A percentile compares a stretch with the other conserved stretches of the same genome.
Evolutionary conservation across 2,113 vertebrate species (phyloP).

Genomic region (Numenius arquata): DNA sequence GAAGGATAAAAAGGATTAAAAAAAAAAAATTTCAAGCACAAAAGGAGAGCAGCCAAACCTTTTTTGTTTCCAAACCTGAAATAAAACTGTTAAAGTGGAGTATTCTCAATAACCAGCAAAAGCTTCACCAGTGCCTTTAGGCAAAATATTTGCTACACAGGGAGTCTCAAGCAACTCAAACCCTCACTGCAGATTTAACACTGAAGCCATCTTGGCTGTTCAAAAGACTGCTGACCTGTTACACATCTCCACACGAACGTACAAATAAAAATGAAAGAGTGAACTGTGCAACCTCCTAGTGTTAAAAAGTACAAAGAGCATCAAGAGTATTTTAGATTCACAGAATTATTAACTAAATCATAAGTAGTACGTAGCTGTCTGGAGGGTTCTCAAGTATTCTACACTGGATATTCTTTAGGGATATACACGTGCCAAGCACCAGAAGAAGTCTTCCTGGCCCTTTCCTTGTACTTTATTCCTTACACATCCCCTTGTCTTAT

Average conservation of each 20-base stretch:
- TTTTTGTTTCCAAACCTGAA: slow-evolving; percentile 21
- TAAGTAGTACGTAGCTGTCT: neutral
- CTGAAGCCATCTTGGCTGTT: neutral
- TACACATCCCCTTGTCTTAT: neutral
- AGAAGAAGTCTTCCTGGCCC: neutral
- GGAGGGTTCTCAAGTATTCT: neutral
- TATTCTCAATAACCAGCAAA: neutral
- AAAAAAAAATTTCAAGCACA: neutral
- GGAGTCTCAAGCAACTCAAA: neutral
- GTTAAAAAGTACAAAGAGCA: neutral
- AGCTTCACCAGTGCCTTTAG: neutral
- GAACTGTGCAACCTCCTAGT: neutral
- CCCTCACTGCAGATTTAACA: neutral
- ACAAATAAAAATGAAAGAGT: neutral
- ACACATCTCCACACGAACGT: rapidly evolving
- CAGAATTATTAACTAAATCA: neutral
- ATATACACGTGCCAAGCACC: neutral
- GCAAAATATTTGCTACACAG: neutral
- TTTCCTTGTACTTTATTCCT: neutral
- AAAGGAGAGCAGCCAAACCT: slow-evolving; percentile 45
- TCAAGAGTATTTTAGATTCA: neutral
- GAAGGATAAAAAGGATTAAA: neutral
- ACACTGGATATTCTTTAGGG: neutral
- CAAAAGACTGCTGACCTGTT: neutral
- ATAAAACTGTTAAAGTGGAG: slow-evolving; percentile 36